phyloP scores from a whole-genome alignment of 2,888 invertebrate genomes.

The Graphium colonna region DNA sequence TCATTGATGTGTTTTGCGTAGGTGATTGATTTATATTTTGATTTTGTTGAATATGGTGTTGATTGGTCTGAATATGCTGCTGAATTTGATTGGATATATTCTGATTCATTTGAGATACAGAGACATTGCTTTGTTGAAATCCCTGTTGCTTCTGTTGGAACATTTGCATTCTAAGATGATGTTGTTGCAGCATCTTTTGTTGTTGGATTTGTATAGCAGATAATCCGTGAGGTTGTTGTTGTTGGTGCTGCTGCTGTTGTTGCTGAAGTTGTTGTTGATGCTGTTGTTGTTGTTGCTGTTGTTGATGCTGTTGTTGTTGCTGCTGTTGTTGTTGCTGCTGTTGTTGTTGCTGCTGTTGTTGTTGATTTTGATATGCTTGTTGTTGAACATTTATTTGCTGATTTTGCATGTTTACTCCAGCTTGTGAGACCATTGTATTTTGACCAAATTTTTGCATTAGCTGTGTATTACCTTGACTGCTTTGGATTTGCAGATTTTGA shows the following conservation, averaged over 20 bases:
- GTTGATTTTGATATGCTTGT: conserved; percentile 54
- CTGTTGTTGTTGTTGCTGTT: conserved; percentile 43
- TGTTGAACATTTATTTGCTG: conserved; percentile 64
- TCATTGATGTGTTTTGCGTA: conserved; percentile 71
- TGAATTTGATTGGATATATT: conserved; percentile 63
- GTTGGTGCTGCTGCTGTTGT: too few relatives aligned
- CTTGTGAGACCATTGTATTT: conserved; percentile 57
- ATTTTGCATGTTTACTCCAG: conserved; percentile 52
- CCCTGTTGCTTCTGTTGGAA: conserved; percentile 50
- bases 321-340: conserved; percentile 38
- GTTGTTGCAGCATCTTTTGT: conserved; percentile 80
- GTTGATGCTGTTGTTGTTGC: conserved; percentile 33
- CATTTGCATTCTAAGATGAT: conserved; percentile 78
- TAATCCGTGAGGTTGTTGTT: conserved; percentile 65
- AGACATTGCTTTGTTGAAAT: conserved; percentile 64
- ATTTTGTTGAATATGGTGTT: conserved; percentile 65
- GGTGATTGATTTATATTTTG: conserved; percentile 58
- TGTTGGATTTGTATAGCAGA: conserved; percentile 74
- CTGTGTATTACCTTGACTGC: conserved; percentile 58
- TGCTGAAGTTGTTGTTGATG: too few relatives aligned
- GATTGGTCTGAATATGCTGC: conserved; percentile 62
- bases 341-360: conserved; percentile 33
- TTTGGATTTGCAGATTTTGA: conserved; percentile 69
- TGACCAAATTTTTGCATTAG: conserved; percentile 67
- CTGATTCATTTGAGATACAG: conserved; percentile 66